A percentile compares a stretch with the other conserved stretches of the same genome.
Evolutionary conservation across 2,113 vertebrate genomes (phyloP).

Genomic region (Eira barbara): DNA sequence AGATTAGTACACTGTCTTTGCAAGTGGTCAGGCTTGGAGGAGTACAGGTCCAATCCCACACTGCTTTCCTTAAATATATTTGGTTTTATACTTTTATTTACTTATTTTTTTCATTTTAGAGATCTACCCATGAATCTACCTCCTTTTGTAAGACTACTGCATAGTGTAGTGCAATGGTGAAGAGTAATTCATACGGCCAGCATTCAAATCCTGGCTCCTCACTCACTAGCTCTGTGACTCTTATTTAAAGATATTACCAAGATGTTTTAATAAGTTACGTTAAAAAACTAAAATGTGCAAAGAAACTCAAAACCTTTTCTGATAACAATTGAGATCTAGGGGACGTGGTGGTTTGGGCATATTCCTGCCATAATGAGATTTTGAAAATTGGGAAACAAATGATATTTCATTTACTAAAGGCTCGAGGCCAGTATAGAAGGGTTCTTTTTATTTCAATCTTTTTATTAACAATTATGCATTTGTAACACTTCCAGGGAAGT

Average conservation of each 20-base stretch:
- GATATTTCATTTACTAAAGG: neutral
- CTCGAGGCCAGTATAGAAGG: neutral
- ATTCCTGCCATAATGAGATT: constrained; percentile 21
- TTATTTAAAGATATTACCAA: neutral
- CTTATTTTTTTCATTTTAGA: neutral
- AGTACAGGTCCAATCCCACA: neutral
- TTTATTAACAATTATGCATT: constrained; percentile 29
- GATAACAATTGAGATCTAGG: neutral
- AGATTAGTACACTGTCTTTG: neutral
- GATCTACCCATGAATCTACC: neutral
- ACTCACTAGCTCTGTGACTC: neutral
- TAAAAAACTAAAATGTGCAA: constrained; percentile 1
- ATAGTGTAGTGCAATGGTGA: neutral
- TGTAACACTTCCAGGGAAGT: neutral
- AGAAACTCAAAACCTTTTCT: neutral
- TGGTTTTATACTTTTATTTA: neutral
- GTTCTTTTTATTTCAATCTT: constrained; percentile 5
- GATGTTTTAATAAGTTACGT: neutral
- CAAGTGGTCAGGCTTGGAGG: neutral
- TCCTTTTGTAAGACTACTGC: neutral
- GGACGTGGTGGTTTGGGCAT: neutral
- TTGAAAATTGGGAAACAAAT: constrained; percentile 5
- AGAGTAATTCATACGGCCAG: neutral
- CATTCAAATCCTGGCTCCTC: neutral
- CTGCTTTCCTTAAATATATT: neutral